Evolutionary conservation across 2,113 vertebrate genomes (phyloP).

Genomic region (Oceanodroma tethys): DNA sequence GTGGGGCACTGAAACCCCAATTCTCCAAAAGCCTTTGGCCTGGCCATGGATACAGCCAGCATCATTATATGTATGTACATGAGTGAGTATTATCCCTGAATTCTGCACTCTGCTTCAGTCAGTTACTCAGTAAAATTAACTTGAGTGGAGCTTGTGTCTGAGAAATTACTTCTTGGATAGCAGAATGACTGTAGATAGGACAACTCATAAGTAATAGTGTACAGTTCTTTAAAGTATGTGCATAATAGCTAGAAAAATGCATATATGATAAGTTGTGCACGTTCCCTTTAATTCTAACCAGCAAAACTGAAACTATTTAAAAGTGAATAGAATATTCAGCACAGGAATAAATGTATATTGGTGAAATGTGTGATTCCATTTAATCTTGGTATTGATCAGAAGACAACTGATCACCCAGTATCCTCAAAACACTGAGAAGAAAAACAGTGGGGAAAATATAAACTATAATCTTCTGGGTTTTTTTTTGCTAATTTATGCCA

Average conservation of each 20-base stretch:
- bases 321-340: not conserved
- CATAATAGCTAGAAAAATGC: not conserved
- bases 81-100: not conserved
- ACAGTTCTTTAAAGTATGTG: not conserved
- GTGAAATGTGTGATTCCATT: not conserved
- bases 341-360: not conserved
- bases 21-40: not conserved
- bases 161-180: not conserved
- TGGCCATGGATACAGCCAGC: not conserved
- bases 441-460: not conserved
- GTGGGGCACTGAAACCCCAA: accelerated
- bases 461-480: not conserved
- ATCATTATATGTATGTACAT: accelerated
- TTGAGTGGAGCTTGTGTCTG: not conserved
- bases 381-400: constrained; percentile 16
- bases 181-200: not conserved
- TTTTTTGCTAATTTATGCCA: too few relatives aligned
- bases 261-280: not conserved
- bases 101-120: not conserved
- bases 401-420: constrained; percentile 2
- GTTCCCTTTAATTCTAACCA: not conserved
- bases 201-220: not conserved
- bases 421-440: not conserved
- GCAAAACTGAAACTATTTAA: not conserved
- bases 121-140: not conserved